These are phyloP conservation scores for Stylophora pistillata DNA, from an alignment of 64 coral and sea anemone species.

Conservation along the genomic window DNA sequence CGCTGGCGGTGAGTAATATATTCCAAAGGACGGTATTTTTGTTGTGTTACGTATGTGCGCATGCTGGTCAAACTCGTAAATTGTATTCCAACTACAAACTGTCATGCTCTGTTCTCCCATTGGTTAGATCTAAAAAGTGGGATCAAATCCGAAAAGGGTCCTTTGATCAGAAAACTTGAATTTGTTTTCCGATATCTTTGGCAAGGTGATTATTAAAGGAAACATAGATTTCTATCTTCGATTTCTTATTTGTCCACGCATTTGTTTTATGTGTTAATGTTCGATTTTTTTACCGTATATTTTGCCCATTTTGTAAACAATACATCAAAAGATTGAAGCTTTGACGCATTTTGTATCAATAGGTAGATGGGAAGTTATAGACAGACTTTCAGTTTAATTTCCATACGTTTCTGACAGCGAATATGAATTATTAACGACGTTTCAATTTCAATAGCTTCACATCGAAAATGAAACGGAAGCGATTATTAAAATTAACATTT, in stretches of 20 bases:
- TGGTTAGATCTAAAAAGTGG: background rate
- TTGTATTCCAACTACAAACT: background rate
- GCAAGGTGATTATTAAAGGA: background rate
- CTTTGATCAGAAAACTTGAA: background rate
- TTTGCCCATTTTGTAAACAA: conserved; percentile 18
- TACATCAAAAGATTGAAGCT: background rate
- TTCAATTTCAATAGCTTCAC: conserved; percentile 22
- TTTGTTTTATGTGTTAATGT: background rate
- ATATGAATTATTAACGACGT: conserved; percentile 21
- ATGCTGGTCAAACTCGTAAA: background rate
- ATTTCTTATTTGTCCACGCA: background rate
- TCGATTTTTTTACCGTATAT: background rate
- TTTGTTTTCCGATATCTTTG: background rate
- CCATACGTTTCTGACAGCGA: conserved; percentile 31
- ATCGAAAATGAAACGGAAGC: conserved; percentile 12
- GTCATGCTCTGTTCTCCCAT: background rate
- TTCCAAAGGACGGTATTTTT: conserved; percentile 27
- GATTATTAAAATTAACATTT: background rate
- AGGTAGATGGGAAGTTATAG: background rate
- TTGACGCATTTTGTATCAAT: background rate
- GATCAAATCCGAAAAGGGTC: background rate
- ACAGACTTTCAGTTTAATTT: background rate
- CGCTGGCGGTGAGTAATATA: conserved; percentile 3
- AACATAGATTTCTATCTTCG: background rate
- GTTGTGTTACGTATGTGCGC: background rate